Evolutionary conservation across 2,113 vertebrate species (phyloP).

Genomic region (Sceloporus undulatus): DNA sequence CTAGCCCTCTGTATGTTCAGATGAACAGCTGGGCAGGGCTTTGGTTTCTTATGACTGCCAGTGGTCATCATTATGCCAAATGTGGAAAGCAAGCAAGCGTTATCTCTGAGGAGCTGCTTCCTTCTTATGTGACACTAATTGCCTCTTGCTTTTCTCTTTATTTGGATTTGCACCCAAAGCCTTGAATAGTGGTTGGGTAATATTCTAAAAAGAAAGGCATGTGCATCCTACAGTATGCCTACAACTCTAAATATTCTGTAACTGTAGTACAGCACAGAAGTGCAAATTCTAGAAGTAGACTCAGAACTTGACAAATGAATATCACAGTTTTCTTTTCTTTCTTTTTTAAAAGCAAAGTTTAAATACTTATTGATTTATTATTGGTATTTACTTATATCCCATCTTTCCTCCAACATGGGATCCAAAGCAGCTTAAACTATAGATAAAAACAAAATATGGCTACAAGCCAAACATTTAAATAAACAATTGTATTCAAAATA

Average conservation of each 20-base stretch:
- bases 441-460: no score
- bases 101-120: neutral
- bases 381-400: no score
- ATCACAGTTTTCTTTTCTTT: no score
- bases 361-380: no score
- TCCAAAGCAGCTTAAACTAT: no score
- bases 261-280: neutral
- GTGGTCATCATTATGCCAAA: neutral
- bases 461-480: no score
- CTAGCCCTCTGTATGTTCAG: no score
- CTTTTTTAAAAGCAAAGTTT: no score
- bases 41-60: neutral
- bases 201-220: neutral
- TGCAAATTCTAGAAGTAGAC: neutral
- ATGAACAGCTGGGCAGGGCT: no score
- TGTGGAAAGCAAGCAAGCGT: neutral
- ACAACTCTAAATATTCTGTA: neutral
- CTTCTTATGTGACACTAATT: neutral
- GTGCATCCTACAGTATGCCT: neutral
- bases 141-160: neutral
- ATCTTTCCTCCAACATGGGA: no score
- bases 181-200: neutral
- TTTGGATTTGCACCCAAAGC: neutral
- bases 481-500: no score
- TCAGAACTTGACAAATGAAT: neutral